These are phyloP conservation scores for Stigmatopora nigra DNA, from an alignment of 2,113 vertebrate genomes.

Conservation along the genomic window DNA sequence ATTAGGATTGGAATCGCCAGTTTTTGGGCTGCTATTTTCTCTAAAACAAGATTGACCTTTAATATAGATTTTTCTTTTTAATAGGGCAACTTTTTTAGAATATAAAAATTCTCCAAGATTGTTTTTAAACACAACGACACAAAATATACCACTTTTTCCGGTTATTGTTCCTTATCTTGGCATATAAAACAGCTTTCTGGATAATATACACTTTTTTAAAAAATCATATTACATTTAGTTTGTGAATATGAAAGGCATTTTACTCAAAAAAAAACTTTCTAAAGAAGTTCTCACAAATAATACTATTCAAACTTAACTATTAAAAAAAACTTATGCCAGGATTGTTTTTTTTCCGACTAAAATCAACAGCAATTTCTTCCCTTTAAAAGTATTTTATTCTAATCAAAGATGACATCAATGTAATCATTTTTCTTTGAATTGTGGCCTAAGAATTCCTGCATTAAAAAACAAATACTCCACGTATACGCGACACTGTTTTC, in stretches of 20 bases:
- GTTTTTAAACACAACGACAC: background rate
- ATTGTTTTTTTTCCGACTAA: background rate
- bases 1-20: background rate
- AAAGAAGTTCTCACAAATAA: too few species aligned
- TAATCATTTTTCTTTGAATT: background rate
- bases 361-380: background rate
- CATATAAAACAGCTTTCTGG: background rate
- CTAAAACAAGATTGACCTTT: background rate
- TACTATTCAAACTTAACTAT: too few species aligned
- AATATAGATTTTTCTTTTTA: background rate
- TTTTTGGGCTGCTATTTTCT: background rate
- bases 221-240: background rate
- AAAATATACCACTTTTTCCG: too few species aligned
- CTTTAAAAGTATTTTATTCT: background rate
- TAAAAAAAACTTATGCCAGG: background rate
- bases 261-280: too few species aligned
- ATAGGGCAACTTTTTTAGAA: too few species aligned
- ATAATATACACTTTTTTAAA: slow-evolving; percentile 18
- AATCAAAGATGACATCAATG: background rate
- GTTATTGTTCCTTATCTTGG: too few species aligned
- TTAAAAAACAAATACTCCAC: slow-evolving; percentile 7
- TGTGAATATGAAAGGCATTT: too few species aligned
- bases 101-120: too few species aligned
- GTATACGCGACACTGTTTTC: background rate
- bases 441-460: background rate